Percentiles rank a stretch among this genome's conserved stretches.
Evolutionary conservation across 2,113 vertebrate genomes (phyloP).

Genomic region (Corydoras sp.): DNA sequence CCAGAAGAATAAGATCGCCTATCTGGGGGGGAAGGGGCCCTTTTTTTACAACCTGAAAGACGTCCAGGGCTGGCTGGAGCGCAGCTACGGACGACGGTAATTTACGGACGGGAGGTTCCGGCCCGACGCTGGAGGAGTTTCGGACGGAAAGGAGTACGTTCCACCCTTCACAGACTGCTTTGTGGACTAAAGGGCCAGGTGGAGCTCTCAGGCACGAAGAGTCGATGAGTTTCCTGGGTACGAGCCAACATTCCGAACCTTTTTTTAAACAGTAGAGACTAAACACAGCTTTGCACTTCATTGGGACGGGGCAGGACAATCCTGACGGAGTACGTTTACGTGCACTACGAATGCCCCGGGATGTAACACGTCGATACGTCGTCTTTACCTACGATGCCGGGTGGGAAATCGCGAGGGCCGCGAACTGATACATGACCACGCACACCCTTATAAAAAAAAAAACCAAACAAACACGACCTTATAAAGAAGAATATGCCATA

Average conservation of each 20-base stretch:
- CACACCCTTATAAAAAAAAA: no score
- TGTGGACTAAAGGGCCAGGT: conserved; percentile 9
- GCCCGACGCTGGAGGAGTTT: conserved; percentile 26
- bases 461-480: no score
- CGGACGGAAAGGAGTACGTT: conserved; percentile 15
- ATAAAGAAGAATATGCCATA: no score
- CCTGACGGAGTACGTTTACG: conserved; percentile 5
- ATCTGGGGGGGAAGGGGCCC: conserved; percentile 90
- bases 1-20: conserved; percentile 85
- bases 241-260: conserved; percentile 27
- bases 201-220: conserved; percentile 33
- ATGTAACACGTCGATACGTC: no score
- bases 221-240: conserved; percentile 36
- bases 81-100: conserved; percentile 79
- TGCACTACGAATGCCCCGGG: conserved; percentile 6
- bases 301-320: conserved; percentile 24
- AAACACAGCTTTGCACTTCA: conserved; percentile 28
- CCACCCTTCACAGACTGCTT: conserved; percentile 29
- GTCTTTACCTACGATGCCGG: no score
- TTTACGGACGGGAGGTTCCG: conserved; percentile 27
- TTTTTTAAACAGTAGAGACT: conserved; percentile 24
- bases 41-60: conserved; percentile 92
- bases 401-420: no score
- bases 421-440: no score
- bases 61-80: conserved; percentile 85